Percentiles rank a stretch among this genome's conserved stretches.
Evolutionary conservation across 2,113 vertebrate genomes (phyloP).

Genomic region (Atrichornis clamosus): DNA sequence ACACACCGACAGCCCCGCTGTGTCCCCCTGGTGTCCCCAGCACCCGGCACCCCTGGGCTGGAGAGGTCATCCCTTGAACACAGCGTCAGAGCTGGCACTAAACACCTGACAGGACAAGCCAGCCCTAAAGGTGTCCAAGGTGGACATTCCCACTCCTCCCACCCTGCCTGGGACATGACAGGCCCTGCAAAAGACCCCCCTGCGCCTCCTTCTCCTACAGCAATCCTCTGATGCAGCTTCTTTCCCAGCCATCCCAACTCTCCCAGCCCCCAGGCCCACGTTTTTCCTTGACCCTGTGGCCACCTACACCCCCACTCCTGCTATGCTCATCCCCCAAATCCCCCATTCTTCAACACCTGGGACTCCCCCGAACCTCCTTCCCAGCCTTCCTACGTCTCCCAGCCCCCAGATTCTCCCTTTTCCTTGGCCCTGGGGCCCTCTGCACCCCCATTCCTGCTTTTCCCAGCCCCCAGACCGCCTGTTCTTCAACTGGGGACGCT

Average conservation of each 20-base stretch:
- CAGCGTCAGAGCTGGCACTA: fast-evolving
- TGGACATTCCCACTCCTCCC: neutral
- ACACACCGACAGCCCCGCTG: fast-evolving
- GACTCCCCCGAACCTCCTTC: no score
- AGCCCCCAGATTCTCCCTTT: neutral
- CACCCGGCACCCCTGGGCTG: neutral
- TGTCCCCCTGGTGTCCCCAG: neutral
- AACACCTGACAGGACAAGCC: no score
- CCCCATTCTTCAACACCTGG: fast-evolving
- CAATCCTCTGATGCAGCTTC: no score
- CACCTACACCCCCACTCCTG: neutral
- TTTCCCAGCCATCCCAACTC: fast-evolving
- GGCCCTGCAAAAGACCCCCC: neutral
- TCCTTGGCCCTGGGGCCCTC: no score
- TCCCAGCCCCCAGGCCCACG: neutral
- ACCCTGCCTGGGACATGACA: neutral
- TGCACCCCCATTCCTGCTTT: neutral
- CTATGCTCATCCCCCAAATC: no score
- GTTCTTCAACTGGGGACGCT: no score
- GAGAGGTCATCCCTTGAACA: neutral
- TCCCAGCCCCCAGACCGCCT: no score
- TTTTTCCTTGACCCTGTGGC: neutral
- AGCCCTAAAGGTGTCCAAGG: neutral
- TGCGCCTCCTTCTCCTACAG: neutral
- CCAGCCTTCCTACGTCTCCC: neutral